These are phyloP conservation scores for Drosophila affinis DNA, from an alignment of 2,888 invertebrate species.

Conservation along the genomic window DNA sequence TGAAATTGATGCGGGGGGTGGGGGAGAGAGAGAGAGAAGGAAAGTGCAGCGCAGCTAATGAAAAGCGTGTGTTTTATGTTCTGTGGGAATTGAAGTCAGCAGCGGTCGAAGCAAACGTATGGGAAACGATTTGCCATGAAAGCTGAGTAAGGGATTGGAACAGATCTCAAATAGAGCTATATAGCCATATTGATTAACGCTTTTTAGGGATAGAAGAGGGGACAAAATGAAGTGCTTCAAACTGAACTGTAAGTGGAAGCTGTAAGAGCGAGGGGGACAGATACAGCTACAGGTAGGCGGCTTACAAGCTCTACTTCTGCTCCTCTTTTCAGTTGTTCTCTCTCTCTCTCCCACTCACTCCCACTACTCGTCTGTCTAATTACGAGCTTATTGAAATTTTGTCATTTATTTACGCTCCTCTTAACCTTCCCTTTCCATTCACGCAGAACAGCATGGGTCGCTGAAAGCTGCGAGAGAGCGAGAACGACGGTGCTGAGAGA, in stretches of 20 bases:
- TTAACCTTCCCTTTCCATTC: too few species aligned
- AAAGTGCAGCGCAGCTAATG: slow-evolving; percentile 7
- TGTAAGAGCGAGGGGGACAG: background rate
- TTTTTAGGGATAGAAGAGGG: background rate
- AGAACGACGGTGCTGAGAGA: too few species aligned
- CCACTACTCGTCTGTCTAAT: too few species aligned
- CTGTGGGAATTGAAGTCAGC: background rate
- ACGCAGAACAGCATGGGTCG: too few species aligned
- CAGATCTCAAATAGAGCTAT: background rate
- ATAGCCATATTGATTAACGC: background rate
- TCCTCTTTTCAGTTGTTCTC: background rate
- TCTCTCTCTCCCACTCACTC: too few species aligned
- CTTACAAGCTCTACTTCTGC: background rate
- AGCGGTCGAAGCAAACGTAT: background rate
- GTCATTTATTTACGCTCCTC: too few species aligned
- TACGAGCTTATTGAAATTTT: too few species aligned
- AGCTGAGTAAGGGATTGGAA: background rate
- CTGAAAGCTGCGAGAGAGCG: too few species aligned
- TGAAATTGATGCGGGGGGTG: slow-evolving; percentile 11
- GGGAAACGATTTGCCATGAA: background rate
- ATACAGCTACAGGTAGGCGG: too few species aligned
- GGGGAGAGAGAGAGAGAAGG: background rate
- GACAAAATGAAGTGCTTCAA: background rate
- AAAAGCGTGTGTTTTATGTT: slow-evolving; percentile 9
- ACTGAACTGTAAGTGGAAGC: background rate